Evolutionary conservation across 2,797 vertebrate genomes (phyloP).

Genomic region (Chelon labrosus): DNA sequence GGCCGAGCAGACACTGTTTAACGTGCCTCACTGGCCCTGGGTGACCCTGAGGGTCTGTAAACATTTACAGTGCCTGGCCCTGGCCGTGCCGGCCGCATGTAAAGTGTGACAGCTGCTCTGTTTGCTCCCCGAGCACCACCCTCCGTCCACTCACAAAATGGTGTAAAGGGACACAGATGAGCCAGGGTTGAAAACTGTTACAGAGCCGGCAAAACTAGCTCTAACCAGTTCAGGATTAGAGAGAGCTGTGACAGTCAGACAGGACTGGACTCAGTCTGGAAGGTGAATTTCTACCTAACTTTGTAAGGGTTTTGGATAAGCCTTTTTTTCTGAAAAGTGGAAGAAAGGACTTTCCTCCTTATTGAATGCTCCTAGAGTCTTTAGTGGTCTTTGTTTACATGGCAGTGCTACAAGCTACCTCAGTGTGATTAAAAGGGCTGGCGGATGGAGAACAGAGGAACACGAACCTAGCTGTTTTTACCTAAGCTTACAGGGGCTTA

Average conservation of each 20-base stretch:
- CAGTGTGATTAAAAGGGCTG: conserved; percentile 69
- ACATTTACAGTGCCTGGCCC: conserved; percentile 85
- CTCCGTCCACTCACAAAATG: conserved; percentile 77
- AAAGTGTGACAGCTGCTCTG: conserved; percentile 83
- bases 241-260: conserved; percentile 44
- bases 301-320: conserved; percentile 53
- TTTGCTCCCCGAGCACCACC: conserved; percentile 75
- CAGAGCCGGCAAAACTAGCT: conserved; percentile 57
- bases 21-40: conserved; percentile 78
- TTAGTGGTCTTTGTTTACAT: conserved; percentile 67
- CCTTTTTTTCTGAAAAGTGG: conserved; percentile 46
- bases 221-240: conserved; percentile 69
- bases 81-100: conserved; percentile 74
- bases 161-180: conserved; percentile 75
- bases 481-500: conserved; percentile 65
- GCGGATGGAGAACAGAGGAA: conserved; percentile 44
- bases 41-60: conserved; percentile 85
- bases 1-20: conserved; percentile 81
- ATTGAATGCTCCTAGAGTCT: conserved; percentile 49
- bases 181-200: conserved; percentile 51
- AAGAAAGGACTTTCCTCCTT: conserved; percentile 41
- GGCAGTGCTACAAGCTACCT: conserved; percentile 49
- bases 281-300: conserved; percentile 58
- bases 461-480: conserved; percentile 60
- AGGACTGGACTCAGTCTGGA: conserved; percentile 1